phyloP scores from a whole-genome alignment of 2,113 vertebrate genomes.

The Mustela nigripes region DNA sequence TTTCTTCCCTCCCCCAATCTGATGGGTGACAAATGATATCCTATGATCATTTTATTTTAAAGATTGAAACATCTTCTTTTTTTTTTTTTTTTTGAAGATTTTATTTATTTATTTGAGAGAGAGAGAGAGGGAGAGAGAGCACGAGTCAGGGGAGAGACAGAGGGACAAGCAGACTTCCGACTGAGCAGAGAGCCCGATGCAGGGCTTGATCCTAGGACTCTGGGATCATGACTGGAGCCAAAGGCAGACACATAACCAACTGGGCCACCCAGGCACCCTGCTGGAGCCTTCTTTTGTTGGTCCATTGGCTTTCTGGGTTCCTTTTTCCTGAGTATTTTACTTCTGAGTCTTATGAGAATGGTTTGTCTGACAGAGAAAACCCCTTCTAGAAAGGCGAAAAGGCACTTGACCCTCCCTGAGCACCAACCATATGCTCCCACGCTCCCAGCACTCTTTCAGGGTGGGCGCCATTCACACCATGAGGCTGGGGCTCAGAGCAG shows the following conservation, averaged over 20 bases:
- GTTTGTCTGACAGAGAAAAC: not conserved
- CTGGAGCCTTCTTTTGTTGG: not conserved
- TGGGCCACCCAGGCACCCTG: not conserved
- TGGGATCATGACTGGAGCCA: not conserved
- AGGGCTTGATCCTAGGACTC: not conserved
- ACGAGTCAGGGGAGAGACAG: too few species aligned
- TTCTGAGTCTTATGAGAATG: not conserved
- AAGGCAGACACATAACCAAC: not conserved
- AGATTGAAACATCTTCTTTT: not conserved
- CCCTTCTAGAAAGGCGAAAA: not conserved
- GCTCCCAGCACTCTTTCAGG: not conserved
- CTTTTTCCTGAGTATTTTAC: not conserved
- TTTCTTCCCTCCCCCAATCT: not conserved
- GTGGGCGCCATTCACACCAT: not conserved
- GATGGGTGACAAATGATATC: not conserved
- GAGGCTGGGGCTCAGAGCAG: not conserved
- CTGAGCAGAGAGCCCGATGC: not conserved
- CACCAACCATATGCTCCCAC: fast-evolving
- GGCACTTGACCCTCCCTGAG: not conserved
- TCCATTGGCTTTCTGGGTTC: not conserved
- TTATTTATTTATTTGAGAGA: not conserved
- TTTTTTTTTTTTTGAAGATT: not conserved
- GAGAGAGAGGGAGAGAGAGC: too few species aligned
- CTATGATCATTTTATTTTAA: not conserved
- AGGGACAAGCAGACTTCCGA: not conserved